Conservation (phyloP, 2,797 vertebrate genomes). For the Pygocentrus nattereri region DNA sequence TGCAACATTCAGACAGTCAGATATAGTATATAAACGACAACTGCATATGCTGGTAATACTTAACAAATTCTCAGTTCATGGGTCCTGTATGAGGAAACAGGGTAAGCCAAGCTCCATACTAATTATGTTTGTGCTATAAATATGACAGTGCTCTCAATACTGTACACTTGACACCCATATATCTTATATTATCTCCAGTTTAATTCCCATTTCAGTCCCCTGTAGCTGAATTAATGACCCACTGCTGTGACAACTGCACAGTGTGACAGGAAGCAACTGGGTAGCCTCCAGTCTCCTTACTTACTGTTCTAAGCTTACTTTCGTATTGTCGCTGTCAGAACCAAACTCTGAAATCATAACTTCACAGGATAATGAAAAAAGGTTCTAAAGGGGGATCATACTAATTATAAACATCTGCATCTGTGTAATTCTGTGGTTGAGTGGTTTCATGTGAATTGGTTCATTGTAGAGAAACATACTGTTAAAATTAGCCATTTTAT, state of each 20-base stretch:
- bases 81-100: slow-evolving; percentile 20
- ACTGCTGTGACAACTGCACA: neutral
- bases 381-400: too few species aligned
- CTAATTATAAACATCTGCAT: too few species aligned
- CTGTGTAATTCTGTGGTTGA: too few species aligned
- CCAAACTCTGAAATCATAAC: neutral
- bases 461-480: too few species aligned
- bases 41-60: neutral
- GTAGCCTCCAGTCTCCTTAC: neutral
- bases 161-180: neutral
- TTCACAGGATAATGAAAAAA: neutral
- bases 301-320: neutral
- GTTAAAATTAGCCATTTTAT: too few species aligned
- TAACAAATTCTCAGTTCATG: neutral
- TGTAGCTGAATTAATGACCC: neutral
- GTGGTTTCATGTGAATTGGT: too few species aligned
- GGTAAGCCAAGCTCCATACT: neutral
- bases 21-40: neutral
- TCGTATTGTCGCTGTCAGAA: neutral
- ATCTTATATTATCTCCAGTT: neutral
- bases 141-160: neutral
- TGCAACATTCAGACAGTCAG: neutral
- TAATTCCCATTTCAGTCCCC: neutral
- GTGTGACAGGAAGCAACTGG: neutral
- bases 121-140: neutral